phyloP scores from a whole-genome alignment of 2,888 invertebrate species.

The Rotaria magnacalcarata region DNA sequence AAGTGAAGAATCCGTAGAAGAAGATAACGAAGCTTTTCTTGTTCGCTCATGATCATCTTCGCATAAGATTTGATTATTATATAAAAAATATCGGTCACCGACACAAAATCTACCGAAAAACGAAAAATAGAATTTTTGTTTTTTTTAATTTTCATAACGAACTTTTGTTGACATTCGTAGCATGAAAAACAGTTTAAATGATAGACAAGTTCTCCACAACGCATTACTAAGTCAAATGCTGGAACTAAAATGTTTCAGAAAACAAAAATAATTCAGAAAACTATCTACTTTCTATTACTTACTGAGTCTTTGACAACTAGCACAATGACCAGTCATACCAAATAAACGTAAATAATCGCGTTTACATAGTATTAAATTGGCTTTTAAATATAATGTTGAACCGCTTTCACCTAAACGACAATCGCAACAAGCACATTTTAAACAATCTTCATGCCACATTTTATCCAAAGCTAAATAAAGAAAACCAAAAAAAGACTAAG shows the following conservation, averaged over 20 bases:
- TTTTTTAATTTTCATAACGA: conserved; percentile 49
- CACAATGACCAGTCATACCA: conserved; percentile 81
- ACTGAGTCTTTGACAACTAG: conserved; percentile 84
- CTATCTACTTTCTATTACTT: conserved; percentile 86
- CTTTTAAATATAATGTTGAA: conserved; percentile 81
- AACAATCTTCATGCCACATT: conserved; percentile 88
- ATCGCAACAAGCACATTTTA: conserved; percentile 80
- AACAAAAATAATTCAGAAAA: background rate
- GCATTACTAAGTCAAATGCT: conserved; percentile 63
- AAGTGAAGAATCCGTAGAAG: background rate
- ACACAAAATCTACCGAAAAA: conserved; percentile 76
- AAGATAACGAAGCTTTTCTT: background rate
- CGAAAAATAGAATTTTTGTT: background rate
- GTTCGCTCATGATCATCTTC: conserved; percentile 83
- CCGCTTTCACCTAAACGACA: conserved; percentile 87
- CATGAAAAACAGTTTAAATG: conserved; percentile 89
- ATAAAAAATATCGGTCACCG: conserved; percentile 83
- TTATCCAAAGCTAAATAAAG: conserved; percentile 70
- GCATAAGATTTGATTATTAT: conserved; percentile 87
- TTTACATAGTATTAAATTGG: conserved; percentile 82
- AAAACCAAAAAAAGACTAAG: background rate
- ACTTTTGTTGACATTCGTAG: conserved; percentile 90
- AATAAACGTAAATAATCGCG: conserved; percentile 70
- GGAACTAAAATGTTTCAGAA: background rate
- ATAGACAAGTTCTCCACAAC: conserved; percentile 83